Conservation (phyloP, 2,797 vertebrate species). For the Tapera naevia region DNA sequence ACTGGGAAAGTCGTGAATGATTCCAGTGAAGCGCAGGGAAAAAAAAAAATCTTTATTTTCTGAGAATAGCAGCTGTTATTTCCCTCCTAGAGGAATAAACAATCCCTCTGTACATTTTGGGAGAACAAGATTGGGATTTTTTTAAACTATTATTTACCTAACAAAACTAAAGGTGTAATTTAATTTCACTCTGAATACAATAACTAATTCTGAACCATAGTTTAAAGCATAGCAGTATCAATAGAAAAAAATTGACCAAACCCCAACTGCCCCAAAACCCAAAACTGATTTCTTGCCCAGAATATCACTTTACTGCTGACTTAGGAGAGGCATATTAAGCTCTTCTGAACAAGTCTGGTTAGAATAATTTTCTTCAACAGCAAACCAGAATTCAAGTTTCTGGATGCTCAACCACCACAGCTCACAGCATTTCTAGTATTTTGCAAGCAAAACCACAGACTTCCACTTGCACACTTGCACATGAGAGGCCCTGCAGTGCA, state of each 20-base stretch:
- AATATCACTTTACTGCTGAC: conserved; percentile 6
- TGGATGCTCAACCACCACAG: neutral
- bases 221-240: neutral
- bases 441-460: neutral
- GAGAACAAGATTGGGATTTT: neutral
- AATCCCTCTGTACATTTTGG: neutral
- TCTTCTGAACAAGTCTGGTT: neutral
- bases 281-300: neutral
- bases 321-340: neutral
- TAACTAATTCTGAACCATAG: neutral
- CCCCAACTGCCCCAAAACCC: neutral
- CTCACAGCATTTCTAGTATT: neutral
- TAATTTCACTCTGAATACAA: neutral
- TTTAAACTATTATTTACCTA: neutral
- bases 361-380: neutral
- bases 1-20: neutral
- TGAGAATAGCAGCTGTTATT: neutral
- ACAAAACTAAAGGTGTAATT: neutral
- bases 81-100: neutral
- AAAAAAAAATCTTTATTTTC: neutral
- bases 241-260: neutral
- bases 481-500: neutral
- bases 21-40: neutral
- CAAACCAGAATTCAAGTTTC: neutral
- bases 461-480: neutral